Base-by-base conservation (phyloP, 2,797 vertebrate genomes). In the Tapirus indicus region DNA sequence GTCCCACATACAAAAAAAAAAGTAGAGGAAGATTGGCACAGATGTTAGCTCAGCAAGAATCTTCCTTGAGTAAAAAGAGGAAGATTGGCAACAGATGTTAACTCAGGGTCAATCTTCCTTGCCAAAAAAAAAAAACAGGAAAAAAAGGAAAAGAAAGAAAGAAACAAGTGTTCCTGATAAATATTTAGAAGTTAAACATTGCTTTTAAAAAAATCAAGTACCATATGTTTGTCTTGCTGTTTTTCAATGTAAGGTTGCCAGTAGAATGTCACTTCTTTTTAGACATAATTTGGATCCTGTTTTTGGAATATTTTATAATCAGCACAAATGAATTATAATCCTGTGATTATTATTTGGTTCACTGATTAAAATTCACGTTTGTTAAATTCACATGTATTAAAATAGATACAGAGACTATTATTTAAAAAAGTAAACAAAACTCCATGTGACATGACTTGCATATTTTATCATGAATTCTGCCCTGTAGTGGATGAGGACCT, bases 161-260 rank as follows among this genome's bases (percentile, higher is more conserved):
- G 60, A 86, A 47, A 87, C 20, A 88, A 91, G 90, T 86, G 27
- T 23, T 58, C 27, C 5, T 29, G 32, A 58, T 38, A 91, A 74
- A 82, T 85, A 83, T 52, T 94, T 95, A 71, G 56, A 96, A 95
- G n/a, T 86, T 83, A 91, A 78, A 47, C 18, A 90, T 29, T 71
- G 35, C 20, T 74, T 90, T 58, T 16, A 47, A 91, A 74, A 83
- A 29, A 60, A 23, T 82, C 14, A 75, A 72, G 68, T 41, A 35
- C 4, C 69, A 6, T 47, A 16, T 62, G 29, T 72, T 32, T 78
- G n/a, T 77, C 94, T 71, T 58, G 18, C 25, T 71, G 2, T 64
- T 72, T 78, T 79, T 77, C 25, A 38, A 7, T 64, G 20, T 91
- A n/a, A 86, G 16, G 32, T 74, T 94, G 13, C 41, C n/a, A 66